A percentile compares a stretch with the other conserved stretches of the same genome.
Conservation (phyloP, 2,113 vertebrate genomes). For the Ibidorhyncha struthersii region DNA sequence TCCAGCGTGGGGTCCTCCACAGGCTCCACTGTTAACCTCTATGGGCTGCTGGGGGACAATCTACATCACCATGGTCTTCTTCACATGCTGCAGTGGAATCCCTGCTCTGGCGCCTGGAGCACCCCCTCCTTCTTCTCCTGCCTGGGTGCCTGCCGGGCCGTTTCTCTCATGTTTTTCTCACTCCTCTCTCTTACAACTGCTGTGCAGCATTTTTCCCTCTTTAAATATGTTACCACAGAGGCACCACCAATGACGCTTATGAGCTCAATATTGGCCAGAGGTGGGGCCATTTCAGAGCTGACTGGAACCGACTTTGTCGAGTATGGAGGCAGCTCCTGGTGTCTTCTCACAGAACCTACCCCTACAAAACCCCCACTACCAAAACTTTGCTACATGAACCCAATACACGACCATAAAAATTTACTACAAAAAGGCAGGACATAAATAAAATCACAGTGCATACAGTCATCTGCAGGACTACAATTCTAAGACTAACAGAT, state of each 20-base stretch:
- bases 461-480: not conserved
- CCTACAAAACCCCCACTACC: not conserved
- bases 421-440: not conserved
- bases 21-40: not conserved
- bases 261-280: not conserved
- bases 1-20: accelerated
- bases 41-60: not conserved
- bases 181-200: not conserved
- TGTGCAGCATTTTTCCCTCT: not conserved
- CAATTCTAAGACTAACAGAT: not conserved
- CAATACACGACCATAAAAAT: not conserved
- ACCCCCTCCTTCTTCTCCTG: not conserved
- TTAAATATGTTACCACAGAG: not conserved
- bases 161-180: not conserved
- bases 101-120: not conserved
- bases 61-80: not conserved
- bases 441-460: not conserved
- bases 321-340: not conserved
- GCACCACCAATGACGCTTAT: accelerated
- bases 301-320: not conserved
- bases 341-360: not conserved
- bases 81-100: not conserved
- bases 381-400: not conserved
- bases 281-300: not conserved
- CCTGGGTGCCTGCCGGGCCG: not conserved